Conservation (phyloP, 2,797 vertebrate genomes). For the Cetoscarus ocellatus region DNA sequence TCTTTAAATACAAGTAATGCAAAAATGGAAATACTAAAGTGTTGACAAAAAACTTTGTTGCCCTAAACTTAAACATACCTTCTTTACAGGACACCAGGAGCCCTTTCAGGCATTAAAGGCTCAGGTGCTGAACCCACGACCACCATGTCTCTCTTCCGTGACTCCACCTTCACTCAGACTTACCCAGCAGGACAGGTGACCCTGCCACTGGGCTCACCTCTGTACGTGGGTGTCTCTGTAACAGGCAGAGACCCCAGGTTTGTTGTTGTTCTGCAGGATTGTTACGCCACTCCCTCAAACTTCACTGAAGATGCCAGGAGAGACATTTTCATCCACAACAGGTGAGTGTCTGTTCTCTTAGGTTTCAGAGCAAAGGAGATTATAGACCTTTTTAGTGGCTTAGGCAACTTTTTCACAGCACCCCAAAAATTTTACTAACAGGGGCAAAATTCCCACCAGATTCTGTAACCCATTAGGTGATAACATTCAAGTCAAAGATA, state of each 20-base stretch:
- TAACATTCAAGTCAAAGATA: too few relatives aligned
- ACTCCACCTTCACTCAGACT: conserved; percentile 10
- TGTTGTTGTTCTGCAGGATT: conserved; percentile 77
- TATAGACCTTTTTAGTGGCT: too few relatives aligned
- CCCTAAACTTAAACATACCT: not conserved
- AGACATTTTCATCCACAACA: conserved; percentile 82
- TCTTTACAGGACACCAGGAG: conserved; percentile 45
- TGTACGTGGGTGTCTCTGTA: conserved; percentile 78
- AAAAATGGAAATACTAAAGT: too few relatives aligned
- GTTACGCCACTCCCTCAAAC: conserved; percentile 75
- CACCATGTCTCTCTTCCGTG: conserved; percentile 78
- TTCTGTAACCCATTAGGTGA: too few relatives aligned
- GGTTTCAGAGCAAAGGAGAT: too few relatives aligned
- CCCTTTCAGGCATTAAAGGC: conserved; percentile 30
- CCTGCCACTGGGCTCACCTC: conserved; percentile 67
- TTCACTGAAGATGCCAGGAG: conserved; percentile 50
- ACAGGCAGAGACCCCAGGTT: conserved; percentile 65
- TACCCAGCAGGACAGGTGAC: conserved; percentile 44
- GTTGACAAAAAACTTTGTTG: not conserved
- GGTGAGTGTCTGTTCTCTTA: conserved; percentile 58
- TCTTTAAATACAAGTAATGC: not conserved
- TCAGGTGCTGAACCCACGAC: conserved; percentile 61
- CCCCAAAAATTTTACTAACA: too few relatives aligned
- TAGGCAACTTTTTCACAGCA: too few relatives aligned
- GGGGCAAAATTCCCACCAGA: too few relatives aligned